Evolutionary conservation across 2,888 invertebrate genomes (phyloP), one percentile per base, ranked within the genome.

Genomic region (Amphipoea oculea): DNA sequence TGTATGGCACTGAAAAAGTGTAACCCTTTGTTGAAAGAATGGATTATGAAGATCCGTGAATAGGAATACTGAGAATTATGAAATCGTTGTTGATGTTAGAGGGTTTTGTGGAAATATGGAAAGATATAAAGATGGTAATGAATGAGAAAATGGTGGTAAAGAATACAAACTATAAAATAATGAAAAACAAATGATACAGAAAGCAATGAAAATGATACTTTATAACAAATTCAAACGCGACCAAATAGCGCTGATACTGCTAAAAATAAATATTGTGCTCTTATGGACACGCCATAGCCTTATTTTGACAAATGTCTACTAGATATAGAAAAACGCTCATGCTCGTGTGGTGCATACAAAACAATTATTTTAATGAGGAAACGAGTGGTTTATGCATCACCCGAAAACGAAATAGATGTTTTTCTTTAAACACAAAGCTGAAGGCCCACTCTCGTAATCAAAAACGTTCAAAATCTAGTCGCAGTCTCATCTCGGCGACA

Each of bases 1-100:
- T 85, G 81, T 87, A 68, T 51, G 68, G 20, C 45, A 11, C 20
- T 69, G 76, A 81, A 77, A 79, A 86, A 84, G 51, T 73, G 45
- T 84, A 54, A 84, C 66, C 66, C 45, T 77, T 75, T 83, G 87
- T 86, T 83, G 69, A 80, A 74, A 60, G 36, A 84, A 80, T 36
- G 81, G 85, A 80, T 87, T 84, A 87, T 75, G 45, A 75, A 57
- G 57, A 60, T 69, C 20, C 0, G 17, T 73, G 76, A 84, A 86
- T 76, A 72, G 72, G 17, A 66, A 63, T 29, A 60, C 57, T 57
- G 69, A 60, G 54, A 40, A 75, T 79, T 76, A 67, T 70, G 72
- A 70, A 48, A 11, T n/a, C 5, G n/a, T 4, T 4, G 57, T 29
- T 75, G 42, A 68, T 57, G 45, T 77, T 70, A n/a, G 42, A 69